Evolutionary conservation across 2,888 invertebrate genomes (phyloP).

Genomic region (Candidula unifasciata): DNA sequence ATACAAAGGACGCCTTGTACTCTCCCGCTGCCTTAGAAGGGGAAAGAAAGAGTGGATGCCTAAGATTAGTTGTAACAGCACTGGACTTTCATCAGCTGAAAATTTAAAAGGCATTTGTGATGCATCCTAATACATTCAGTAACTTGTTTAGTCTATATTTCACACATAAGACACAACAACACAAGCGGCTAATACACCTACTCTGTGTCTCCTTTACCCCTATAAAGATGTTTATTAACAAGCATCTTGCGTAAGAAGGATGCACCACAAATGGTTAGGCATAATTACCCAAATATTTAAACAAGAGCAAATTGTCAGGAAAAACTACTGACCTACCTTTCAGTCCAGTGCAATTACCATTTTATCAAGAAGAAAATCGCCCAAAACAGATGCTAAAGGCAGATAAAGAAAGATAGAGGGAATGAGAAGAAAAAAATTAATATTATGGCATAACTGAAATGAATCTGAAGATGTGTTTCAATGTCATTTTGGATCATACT

Average conservation of each 20-base stretch:
- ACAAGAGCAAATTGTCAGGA: background rate
- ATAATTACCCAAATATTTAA: conserved; percentile 19
- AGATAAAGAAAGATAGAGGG: conserved; percentile 40
- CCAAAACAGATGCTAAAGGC: conserved; percentile 45
- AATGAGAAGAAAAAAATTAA: conserved; percentile 25
- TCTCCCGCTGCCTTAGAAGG: conserved; percentile 60
- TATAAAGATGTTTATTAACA: background rate
- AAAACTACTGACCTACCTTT: conserved; percentile 45
- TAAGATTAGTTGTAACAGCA: conserved; percentile 55
- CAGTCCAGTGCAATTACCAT: conserved; percentile 29
- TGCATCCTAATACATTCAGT: conserved; percentile 13
- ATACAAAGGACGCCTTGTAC: conserved; percentile 64
- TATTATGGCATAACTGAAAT: conserved; percentile 10
- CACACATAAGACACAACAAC: background rate
- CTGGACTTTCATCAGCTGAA: conserved; percentile 26
- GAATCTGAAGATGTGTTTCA: background rate
- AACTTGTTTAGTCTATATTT: background rate
- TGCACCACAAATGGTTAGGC: conserved; percentile 25
- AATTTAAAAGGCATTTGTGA: conserved; percentile 26
- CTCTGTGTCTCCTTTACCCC: background rate
- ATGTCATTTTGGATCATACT: background rate
- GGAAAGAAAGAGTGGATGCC: conserved; percentile 60
- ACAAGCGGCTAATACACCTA: background rate
- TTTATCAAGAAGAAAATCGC: conserved; percentile 39
- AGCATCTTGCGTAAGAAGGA: conserved; percentile 6